Conservation (phyloP, 2,888 invertebrate genomes). For the Cerastis leucographa region DNA sequence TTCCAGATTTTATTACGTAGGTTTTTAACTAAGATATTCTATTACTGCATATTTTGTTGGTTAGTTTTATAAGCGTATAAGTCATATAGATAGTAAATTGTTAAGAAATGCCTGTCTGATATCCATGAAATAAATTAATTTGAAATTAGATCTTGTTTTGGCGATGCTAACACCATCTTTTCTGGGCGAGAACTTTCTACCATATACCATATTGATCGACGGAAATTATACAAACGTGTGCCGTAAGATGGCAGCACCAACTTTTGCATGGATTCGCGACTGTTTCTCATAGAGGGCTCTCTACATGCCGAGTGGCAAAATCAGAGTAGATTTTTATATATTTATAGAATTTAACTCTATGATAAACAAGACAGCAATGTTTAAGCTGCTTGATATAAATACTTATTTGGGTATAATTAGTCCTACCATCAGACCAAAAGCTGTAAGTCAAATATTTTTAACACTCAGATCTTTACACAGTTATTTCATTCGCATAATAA, state of each 20-base stretch:
- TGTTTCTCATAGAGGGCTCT: conserved; percentile 44
- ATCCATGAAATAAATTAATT: conserved; percentile 50
- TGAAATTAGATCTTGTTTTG: conserved; percentile 28
- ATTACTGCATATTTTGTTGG: conserved; percentile 51
- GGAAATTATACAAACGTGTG: background rate
- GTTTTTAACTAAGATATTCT: conserved; percentile 63
- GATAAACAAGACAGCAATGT: background rate
- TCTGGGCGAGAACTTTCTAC: conserved; percentile 11
- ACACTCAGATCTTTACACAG: background rate
- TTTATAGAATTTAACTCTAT: background rate
- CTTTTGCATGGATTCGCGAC: background rate
- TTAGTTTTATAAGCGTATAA: conserved; percentile 59
- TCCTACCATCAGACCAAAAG: background rate
- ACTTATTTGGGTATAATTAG: background rate
- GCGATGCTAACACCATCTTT: conserved; percentile 64
- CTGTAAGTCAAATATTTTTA: background rate
- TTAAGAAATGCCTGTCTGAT: conserved; percentile 45
- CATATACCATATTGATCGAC: conserved; percentile 4
- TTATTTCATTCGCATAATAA: conserved; percentile 31
- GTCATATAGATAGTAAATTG: conserved; percentile 59
- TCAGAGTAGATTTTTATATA: background rate
- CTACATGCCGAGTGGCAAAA: too few species aligned
- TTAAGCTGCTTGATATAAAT: background rate
- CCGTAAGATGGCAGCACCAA: conserved; percentile 59
- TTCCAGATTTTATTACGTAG: conserved; percentile 82